phyloP scores from a whole-genome alignment of 1,140 invertebrate genomes.

The Zaprionus africanus region DNA sequence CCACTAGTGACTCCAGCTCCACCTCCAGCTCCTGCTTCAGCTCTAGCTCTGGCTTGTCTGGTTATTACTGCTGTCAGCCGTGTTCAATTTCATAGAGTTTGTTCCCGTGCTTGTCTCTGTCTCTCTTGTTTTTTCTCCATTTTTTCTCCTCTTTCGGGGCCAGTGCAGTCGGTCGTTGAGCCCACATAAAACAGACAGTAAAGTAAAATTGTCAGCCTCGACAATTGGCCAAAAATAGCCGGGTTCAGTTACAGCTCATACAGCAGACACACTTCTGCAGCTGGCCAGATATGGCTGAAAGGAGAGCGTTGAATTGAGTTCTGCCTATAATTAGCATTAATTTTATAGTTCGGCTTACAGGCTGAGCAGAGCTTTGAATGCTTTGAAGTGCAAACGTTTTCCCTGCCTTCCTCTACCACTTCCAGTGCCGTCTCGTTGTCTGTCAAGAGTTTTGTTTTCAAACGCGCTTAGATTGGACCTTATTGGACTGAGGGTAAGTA shows the following conservation, averaged over 20 bases:
- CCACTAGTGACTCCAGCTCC: background rate
- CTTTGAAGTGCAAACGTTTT: slow-evolving; percentile 49
- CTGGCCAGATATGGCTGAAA: background rate
- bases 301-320: slow-evolving; percentile 23
- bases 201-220: slow-evolving; percentile 70
- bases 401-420: background rate
- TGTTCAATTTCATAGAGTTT: slow-evolving; percentile 74
- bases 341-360: slow-evolving; percentile 64
- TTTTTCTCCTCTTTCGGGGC: slow-evolving; percentile 23
- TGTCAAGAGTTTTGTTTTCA: slow-evolving; percentile 48
- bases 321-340: slow-evolving; percentile 77
- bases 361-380: slow-evolving; percentile 34
- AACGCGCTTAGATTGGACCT: slow-evolving; percentile 43
- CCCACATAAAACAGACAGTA: slow-evolving; percentile 66
- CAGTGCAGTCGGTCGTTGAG: slow-evolving; percentile 27
- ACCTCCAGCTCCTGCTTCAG: background rate
- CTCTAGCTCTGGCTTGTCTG: slow-evolving; percentile 36
- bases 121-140: slow-evolving; percentile 21
- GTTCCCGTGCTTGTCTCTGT: slow-evolving; percentile 44
- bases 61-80: slow-evolving; percentile 76
- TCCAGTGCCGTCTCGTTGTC: background rate
- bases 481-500: slow-evolving; percentile 20
- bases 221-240: slow-evolving; percentile 71
- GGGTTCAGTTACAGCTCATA: slow-evolving; percentile 24
- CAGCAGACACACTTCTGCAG: slow-evolving; percentile 7